Evolutionary conservation across 2,113 vertebrate genomes (phyloP), one percentile per base, ranked within the genome.

Genomic region (Rhinolophus ferrumequinum): DNA sequence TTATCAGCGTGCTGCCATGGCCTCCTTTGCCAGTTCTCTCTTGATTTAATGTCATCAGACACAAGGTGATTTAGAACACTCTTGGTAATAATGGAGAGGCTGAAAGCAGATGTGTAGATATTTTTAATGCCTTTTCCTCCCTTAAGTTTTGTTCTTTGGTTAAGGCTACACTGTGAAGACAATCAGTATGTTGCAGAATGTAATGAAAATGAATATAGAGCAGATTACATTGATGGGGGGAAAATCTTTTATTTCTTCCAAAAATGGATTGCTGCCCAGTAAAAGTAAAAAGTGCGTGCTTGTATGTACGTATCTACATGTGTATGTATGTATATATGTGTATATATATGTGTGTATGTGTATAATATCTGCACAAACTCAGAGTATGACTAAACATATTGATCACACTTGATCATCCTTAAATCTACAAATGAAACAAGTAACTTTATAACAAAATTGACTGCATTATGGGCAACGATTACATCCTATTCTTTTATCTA

Each of bases 11-110:
- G 96, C 91, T 89, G 88, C 67, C 86, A 95, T 72, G 77, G 56
- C 67, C 77, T 96, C 94, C 96, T 94, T 85, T 95, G 92, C 94
- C 95, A 98, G 13, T 64, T 88, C 18, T 90, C 81, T 81, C 87
- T 54, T 95, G 96, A 98, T 64, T 97, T 97, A 98, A 98, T 96
- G 86, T 86, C 96, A 96, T 97, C 96, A 97, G 70, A 90, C 38
- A 22, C 79, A 91, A 94, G 72, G 81, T 98, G 97, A 98, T 98
- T 98, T 98, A 97, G 58, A 97, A 84, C 81, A 96, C 26, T 56
- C 16, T 28, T 66, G 28, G 94, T 94, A 97, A 97, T 98, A 98
- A 98, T 91, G 85, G 60, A 97, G 93, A 98, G 28, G 24, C 33
- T 77, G 81, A 41, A 82, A 97, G 52, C 85, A 97, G 58, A 95